phyloP scores from a whole-genome alignment of 2,113 vertebrate genomes.

The Heterotilapia buettikoferi region DNA sequence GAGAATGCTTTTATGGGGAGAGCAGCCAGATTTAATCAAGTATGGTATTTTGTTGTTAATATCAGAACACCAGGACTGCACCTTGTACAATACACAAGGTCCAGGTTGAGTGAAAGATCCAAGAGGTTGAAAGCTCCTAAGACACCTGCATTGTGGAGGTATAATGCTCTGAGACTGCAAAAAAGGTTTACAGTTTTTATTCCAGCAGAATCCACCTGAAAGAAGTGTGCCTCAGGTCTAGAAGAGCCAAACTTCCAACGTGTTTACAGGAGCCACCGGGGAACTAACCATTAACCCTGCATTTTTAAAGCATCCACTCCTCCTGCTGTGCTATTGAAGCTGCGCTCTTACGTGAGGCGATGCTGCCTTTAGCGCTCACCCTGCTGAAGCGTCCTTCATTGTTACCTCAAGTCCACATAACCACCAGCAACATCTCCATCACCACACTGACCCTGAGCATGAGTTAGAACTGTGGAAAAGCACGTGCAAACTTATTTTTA shows the following conservation, averaged over 20 bases:
- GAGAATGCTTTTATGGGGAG: background rate
- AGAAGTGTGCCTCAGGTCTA: background rate
- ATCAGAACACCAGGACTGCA: background rate
- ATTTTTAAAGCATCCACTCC: background rate
- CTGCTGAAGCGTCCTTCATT: background rate
- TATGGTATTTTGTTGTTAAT: background rate
- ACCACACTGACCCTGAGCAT: background rate
- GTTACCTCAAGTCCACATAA: background rate
- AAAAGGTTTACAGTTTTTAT: background rate
- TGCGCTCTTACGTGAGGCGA: background rate
- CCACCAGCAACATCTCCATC: background rate
- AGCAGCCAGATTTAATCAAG: background rate
- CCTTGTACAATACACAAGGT: background rate
- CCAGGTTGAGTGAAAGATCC: background rate
- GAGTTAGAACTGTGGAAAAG: background rate
- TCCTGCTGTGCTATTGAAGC: background rate
- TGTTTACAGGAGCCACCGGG: background rate
- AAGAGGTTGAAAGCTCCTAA: background rate
- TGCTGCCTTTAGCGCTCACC: background rate
- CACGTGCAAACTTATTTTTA: background rate
- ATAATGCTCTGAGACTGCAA: background rate
- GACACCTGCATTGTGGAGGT: background rate
- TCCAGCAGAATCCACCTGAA: background rate
- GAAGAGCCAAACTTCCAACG: background rate
- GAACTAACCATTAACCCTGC: background rate